Base-by-base conservation (phyloP, 2,888 invertebrate genomes). In the Xestoiulus laeticollis region DNA sequence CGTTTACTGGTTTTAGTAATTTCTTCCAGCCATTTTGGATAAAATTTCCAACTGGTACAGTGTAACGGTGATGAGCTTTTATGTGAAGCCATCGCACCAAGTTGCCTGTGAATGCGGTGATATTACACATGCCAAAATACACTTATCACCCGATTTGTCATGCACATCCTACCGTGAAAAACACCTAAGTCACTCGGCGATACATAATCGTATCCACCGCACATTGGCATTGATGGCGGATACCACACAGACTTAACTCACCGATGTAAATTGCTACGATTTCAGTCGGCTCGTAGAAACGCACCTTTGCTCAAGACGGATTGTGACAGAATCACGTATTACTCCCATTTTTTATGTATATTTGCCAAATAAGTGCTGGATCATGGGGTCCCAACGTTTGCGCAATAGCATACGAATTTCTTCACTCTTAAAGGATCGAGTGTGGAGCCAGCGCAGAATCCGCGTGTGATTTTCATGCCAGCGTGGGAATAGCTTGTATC, bases 351-450 rank as follows among this genome's bases (percentile, higher is more conserved):
- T 32, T 26, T 78, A 26, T 78, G 78, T 78, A 78, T 78, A 78
- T 78, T 78, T 78, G 78, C 78, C 78, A 78, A 30, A 26, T 78
- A 78, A 78, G 30, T 78, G 78, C 78, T 78, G 78, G 78, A 78
- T 32, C 78, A 26, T 30, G 22, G 26, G 22, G 68, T 68, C 68
- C 68, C 12, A 26, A 68, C 12, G 26, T 68, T 22, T 22, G 68
- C 48, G 48, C 26, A 22, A 8, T 12, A 68, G 22, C 68, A 6
- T 26, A 12, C 22, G 26, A 68, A 68, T 68, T 68, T 1, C 68
- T 19, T 53, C 5, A 16, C 5, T n/a, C 5, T 5, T 1, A 22
- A 59, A 22, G 68, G 68, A 68, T 26, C 26, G 68, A 68, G 68
- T 26, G 68, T 2, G 78, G 26, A 30, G 30, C 5, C 26, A n/a